Conservation (phyloP, 1,140 invertebrate species). For the Drosophila suzukii region DNA sequence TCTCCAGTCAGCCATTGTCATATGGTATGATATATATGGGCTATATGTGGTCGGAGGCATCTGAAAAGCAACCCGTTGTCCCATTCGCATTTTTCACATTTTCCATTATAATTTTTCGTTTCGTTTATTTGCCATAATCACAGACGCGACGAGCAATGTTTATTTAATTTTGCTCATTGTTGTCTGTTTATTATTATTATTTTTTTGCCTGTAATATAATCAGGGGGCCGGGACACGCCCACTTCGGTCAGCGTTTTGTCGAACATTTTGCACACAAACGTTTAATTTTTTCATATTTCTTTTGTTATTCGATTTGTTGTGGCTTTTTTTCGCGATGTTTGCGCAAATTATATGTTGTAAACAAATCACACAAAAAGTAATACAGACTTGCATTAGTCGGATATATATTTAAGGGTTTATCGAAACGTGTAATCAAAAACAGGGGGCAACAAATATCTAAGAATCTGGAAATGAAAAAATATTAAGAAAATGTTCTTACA, state of each 20-base stretch:
- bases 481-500: not conserved
- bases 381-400: not conserved
- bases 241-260: slow-evolving; percentile 60
- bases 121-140: slow-evolving; percentile 64
- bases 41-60: slow-evolving; percentile 5
- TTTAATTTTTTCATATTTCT: slow-evolving; percentile 29
- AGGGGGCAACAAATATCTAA: too few species aligned
- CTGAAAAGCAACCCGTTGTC: slow-evolving; percentile 33
- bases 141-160: slow-evolving; percentile 50
- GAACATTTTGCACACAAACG: slow-evolving; percentile 65
- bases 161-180: slow-evolving; percentile 51
- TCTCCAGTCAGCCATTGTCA: slow-evolving; percentile 43
- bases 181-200: slow-evolving; percentile 31
- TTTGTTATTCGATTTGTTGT: slow-evolving; percentile 32
- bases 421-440: slow-evolving; percentile 12
- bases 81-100: slow-evolving; percentile 52
- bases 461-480: too few species aligned
- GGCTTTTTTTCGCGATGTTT: slow-evolving; percentile 25
- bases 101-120: slow-evolving; percentile 35
- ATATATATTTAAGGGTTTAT: not conserved
- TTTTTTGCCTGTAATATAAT: slow-evolving; percentile 28
- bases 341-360: slow-evolving; percentile 37
- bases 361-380: slow-evolving; percentile 35
- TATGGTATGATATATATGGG: slow-evolving; percentile 15
- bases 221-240: slow-evolving; percentile 45